Percentiles rank a stretch among this genome's conserved stretches.
Conservation (phyloP, 2,888 invertebrate species). For the Tenthredo distinguenda region DNA sequence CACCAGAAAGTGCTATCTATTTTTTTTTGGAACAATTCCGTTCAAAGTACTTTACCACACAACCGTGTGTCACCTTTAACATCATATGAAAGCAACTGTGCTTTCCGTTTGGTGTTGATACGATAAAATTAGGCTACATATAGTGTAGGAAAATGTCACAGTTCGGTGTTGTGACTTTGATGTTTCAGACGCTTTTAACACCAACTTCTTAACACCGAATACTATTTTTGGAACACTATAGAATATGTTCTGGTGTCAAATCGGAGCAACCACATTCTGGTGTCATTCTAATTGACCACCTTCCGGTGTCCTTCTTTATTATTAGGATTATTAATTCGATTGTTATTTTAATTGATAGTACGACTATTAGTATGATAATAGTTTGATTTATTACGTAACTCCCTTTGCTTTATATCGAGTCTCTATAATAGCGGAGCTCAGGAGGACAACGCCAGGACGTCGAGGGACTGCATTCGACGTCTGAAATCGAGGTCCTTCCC, state of each 20-base stretch:
- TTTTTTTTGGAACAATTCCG: background rate
- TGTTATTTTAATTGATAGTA: too few relatives aligned
- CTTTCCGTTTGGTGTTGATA: background rate
- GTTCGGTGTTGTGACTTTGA: background rate
- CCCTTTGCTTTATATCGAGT: too few relatives aligned
- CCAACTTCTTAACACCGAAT: background rate
- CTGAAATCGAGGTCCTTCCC: too few relatives aligned
- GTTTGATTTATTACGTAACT: too few relatives aligned
- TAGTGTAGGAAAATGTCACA: background rate
- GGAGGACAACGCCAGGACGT: too few relatives aligned
- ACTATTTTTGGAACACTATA: background rate
- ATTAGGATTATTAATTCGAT: too few relatives aligned
- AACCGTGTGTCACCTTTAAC: background rate
- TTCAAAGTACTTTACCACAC: background rate
- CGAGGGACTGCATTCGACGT: too few relatives aligned
- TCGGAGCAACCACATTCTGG: background rate
- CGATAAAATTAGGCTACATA: background rate
- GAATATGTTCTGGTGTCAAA: background rate
- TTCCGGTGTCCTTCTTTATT: background rate
- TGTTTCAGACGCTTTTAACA: background rate
- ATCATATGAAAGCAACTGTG: constrained; percentile 2
- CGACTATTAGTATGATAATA: too few relatives aligned
- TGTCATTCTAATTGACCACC: background rate
- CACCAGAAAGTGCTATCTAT: constrained; percentile 6
- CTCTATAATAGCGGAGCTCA: too few relatives aligned